Base-by-base conservation (phyloP, 2,888 invertebrate species). In the Parascotia fuliginaria region DNA sequence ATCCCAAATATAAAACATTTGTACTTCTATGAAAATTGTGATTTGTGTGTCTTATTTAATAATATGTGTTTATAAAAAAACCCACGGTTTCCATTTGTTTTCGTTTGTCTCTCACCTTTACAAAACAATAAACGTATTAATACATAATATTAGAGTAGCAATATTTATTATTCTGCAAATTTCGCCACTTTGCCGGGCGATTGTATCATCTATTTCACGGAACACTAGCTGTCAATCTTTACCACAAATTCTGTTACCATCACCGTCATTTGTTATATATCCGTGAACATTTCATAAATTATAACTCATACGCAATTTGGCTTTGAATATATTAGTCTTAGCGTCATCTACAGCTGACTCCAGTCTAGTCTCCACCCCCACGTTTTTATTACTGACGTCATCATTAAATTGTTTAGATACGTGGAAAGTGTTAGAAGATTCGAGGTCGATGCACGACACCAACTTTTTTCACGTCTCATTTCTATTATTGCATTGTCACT, bases 391-490 rank as follows among this genome's bases (percentile, higher is more conserved):
- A 13, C 53, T 74, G 67, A 73, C 79, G 77, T 73, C 70, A 75
- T 64, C 49, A 52, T 42, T 54, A 62, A 66, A 65, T 65, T 50
- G 54, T 31, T 42, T 56, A 53, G 44, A 62, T 41, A 52, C 43
- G 51, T 41, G 42, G 38, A 60, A 61, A 60, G 28, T 61, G 50
- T 70, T 61, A 45, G 72, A 76, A 75, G 60, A 60, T 72, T 77
- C 71, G 74, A 77, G 80, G 73, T 76, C 72, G 60, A 61, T 75
- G 77, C 64, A 73, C 69, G 71, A 33, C 11, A 22, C 45, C 42
- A 55, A 60, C 65, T 42, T 55, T 55, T 46, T 43, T 38, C 33
- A 41, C 54, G 39, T 52, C 41, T 63, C 33, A 56, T 66, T 53
- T 56, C 53, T 56, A 63, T 61, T 62, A 67, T 48, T 69, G 60